Percentiles rank a stretch among this genome's conserved stretches.
phyloP scores from a whole-genome alignment of 2,888 invertebrate genomes.

The Brachypalpus laphriformis region DNA sequence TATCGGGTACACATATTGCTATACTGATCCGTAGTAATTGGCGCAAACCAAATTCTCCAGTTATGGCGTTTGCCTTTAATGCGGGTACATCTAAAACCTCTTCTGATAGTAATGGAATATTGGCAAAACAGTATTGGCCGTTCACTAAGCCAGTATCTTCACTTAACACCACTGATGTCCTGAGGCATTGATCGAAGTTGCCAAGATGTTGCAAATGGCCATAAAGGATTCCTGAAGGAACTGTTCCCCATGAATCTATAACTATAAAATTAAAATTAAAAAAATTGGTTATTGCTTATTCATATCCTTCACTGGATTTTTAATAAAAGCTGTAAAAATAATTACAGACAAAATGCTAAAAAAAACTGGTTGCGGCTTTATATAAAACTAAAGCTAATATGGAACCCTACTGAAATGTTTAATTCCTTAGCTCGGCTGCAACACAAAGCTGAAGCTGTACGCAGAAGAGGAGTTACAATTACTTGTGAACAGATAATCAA shows the following conservation, averaged over 20 bases:
- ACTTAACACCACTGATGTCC: conserved; percentile 18
- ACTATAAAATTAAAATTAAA: conserved; percentile 24
- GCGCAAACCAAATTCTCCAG: not conserved
- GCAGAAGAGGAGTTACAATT: too few species aligned
- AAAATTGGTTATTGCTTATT: not conserved
- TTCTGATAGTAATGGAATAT: conserved; percentile 25
- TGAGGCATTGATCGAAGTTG: conserved; percentile 49
- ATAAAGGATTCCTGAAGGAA: conserved; percentile 51
- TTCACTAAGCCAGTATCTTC: conserved; percentile 29
- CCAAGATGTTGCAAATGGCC: conserved; percentile 47
- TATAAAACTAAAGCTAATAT: too few species aligned
- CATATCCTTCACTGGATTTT: not conserved
- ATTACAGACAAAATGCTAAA: too few species aligned
- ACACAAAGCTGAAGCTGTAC: too few species aligned
- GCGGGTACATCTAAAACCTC: not conserved
- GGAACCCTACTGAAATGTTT: too few species aligned
- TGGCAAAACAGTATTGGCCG: conserved; percentile 55
- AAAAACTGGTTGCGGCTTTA: too few species aligned
- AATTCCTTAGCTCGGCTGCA: too few species aligned
- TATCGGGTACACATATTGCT: conserved; percentile 57
- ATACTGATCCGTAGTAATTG: conserved; percentile 25
- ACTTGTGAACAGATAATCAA: too few species aligned
- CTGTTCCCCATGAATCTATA: conserved; percentile 56
- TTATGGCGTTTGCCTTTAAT: not conserved
- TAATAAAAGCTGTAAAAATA: not conserved